Evolutionary conservation across 2,888 invertebrate species (phyloP).

Genomic region (Chymomyza fuscimana): DNA sequence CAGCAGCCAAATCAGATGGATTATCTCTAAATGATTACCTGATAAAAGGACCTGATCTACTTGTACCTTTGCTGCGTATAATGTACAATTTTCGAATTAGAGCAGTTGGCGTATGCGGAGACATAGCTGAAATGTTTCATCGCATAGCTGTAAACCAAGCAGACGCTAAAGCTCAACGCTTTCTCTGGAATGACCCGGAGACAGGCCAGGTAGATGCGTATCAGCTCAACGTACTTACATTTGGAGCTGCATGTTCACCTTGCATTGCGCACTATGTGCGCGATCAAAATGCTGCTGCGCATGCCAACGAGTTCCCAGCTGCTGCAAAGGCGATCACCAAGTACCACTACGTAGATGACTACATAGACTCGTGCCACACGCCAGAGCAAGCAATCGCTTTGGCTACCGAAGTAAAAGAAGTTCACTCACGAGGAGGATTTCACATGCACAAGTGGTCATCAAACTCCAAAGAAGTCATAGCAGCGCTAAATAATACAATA

Average conservation of each 20-base stretch:
- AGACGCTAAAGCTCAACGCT: too few relatives aligned
- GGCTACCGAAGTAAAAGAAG: neutral
- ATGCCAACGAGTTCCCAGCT: conserved; percentile 1
- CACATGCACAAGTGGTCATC: conserved; percentile 11
- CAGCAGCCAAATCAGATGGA: too few relatives aligned
- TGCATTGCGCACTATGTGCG: conserved; percentile 13
- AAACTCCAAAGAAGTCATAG: conserved; percentile 12
- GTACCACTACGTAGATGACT: conserved; percentile 13
- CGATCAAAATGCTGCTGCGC: conserved; percentile 7
- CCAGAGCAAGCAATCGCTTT: neutral
- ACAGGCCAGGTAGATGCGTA: neutral
- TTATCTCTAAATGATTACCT: too few relatives aligned
- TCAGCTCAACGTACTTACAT: conserved; percentile 2
- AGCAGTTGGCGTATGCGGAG: too few relatives aligned
- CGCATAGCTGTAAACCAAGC: too few relatives aligned
- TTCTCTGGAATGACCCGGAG: too few relatives aligned
- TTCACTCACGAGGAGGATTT: neutral
- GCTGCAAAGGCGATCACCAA: conserved; percentile 2
- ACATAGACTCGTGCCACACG: conserved; percentile 14
- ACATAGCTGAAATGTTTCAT: too few relatives aligned
- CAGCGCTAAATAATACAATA: neutral
- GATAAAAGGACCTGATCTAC: too few relatives aligned
- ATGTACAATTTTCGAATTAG: too few relatives aligned
- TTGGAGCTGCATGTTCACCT: conserved; percentile 9
- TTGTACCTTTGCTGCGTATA: too few relatives aligned